Conservation (phyloP, 2,113 vertebrate species). For the Mola mola region DNA sequence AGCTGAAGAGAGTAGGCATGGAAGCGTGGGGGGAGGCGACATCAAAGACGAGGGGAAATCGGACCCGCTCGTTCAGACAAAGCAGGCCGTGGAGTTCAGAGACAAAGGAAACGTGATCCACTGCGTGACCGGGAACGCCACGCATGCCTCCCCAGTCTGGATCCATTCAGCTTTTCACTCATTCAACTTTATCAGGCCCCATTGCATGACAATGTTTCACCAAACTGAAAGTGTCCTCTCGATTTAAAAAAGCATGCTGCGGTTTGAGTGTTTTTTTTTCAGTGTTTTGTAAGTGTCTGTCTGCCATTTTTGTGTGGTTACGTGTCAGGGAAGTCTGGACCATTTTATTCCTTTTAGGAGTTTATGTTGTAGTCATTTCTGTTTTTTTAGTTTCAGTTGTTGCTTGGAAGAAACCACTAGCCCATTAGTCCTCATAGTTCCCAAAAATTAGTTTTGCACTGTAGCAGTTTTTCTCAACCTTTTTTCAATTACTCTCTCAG, state of each 20-base stretch:
- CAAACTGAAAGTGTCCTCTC: neutral
- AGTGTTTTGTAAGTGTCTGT: neutral
- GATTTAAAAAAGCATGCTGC: neutral
- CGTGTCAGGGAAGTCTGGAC: too few species aligned
- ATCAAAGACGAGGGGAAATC: constrained; percentile 75
- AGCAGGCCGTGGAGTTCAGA: constrained; percentile 55
- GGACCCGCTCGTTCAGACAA: constrained; percentile 67
- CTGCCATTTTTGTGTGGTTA: neutral
- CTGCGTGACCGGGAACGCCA: constrained; percentile 65
- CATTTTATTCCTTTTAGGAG: neutral
- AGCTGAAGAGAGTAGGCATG: constrained; percentile 31
- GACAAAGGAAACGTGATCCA: constrained; percentile 73
- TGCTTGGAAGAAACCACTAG: neutral
- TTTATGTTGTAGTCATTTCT: neutral
- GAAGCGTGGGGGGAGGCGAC: constrained; percentile 70
- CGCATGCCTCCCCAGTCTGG: constrained; percentile 57
- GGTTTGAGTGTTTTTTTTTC: neutral
- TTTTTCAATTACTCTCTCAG: too few species aligned
- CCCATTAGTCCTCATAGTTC: neutral
- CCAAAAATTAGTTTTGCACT: too few species aligned
- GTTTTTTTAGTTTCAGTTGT: neutral
- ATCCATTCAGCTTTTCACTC: constrained; percentile 77
- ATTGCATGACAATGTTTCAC: constrained; percentile 2
- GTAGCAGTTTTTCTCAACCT: too few species aligned
- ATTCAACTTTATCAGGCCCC: constrained; percentile 68